phyloP scores from a whole-genome alignment of 2,113 vertebrate species.

The Sinocyclocheilus maitianheensis region DNA sequence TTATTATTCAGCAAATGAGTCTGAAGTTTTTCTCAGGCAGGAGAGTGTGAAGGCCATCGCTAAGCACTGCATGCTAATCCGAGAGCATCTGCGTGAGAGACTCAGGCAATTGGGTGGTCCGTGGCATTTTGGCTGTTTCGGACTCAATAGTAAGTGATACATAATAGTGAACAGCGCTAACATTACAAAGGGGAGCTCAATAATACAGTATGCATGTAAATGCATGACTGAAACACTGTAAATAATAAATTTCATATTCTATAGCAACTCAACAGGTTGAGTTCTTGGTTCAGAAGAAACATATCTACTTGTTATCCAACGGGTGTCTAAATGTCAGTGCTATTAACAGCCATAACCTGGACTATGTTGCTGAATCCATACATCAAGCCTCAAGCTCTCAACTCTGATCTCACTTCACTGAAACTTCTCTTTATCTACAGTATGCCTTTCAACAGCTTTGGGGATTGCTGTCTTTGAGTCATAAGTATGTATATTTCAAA shows the following conservation, averaged over 20 bases:
- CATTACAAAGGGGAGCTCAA: background rate
- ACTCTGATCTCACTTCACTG: slow-evolving; percentile 23
- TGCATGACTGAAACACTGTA: background rate
- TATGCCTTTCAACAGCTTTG: background rate
- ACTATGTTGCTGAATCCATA: slow-evolving; percentile 76
- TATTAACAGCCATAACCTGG: slow-evolving; percentile 77
- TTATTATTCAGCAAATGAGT: slow-evolving; percentile 28
- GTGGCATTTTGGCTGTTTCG: slow-evolving; percentile 78
- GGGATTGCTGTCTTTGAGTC: background rate
- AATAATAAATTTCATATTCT: slow-evolving; percentile 15
- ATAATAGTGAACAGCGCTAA: too few relatives aligned
- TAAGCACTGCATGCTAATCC: slow-evolving; percentile 74
- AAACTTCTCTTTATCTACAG: background rate
- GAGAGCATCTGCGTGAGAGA: slow-evolving; percentile 77
- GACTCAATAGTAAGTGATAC: slow-evolving; percentile 73
- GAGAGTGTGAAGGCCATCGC: slow-evolving; percentile 68
- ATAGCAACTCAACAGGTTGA: slow-evolving; percentile 75
- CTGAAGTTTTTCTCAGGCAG: slow-evolving; percentile 68
- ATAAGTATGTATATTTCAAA: background rate
- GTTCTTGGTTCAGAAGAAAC: slow-evolving; percentile 72
- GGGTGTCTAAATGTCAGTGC: slow-evolving; percentile 79
- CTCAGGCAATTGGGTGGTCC: slow-evolving; percentile 78
- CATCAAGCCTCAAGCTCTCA: slow-evolving; percentile 65
- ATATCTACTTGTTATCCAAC: slow-evolving; percentile 73
- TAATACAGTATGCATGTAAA: background rate